Conservation (phyloP, 2,797 vertebrate species). For the Enteromius afrohamiltoni region DNA sequence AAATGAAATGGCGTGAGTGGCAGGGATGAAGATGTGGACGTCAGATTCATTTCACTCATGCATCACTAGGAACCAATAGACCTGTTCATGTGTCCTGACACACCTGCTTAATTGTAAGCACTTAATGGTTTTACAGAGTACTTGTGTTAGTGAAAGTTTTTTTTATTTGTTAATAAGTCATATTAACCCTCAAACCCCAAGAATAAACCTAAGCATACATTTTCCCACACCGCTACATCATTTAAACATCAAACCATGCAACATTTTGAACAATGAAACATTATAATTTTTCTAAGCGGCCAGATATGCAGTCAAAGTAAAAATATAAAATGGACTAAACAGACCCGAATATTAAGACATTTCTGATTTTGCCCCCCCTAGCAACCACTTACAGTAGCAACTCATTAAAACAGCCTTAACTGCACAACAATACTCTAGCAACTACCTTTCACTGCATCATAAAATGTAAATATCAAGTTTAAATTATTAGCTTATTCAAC, state of each 20-base stretch:
- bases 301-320: neutral
- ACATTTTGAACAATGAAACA: neutral
- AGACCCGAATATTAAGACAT: neutral
- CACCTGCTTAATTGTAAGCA: slow-evolving; percentile 3
- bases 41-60: slow-evolving; percentile 54
- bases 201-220: neutral
- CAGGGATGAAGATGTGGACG: slow-evolving; percentile 52
- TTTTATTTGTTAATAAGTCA: neutral
- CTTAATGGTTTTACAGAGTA: neutral
- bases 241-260: neutral
- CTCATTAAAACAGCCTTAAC: neutral
- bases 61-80: neutral
- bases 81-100: slow-evolving; percentile 2
- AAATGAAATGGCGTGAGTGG: slow-evolving; percentile 37
- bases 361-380: neutral
- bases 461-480: neutral
- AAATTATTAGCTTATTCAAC: neutral
- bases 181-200: neutral
- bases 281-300: neutral
- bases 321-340: neutral
- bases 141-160: neutral
- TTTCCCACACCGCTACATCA: neutral
- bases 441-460: neutral
- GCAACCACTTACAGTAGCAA: neutral
- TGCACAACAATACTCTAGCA: neutral